Base-by-base conservation (phyloP, 2,113 vertebrate species). In the Pelvicachromis taeniatus region DNA sequence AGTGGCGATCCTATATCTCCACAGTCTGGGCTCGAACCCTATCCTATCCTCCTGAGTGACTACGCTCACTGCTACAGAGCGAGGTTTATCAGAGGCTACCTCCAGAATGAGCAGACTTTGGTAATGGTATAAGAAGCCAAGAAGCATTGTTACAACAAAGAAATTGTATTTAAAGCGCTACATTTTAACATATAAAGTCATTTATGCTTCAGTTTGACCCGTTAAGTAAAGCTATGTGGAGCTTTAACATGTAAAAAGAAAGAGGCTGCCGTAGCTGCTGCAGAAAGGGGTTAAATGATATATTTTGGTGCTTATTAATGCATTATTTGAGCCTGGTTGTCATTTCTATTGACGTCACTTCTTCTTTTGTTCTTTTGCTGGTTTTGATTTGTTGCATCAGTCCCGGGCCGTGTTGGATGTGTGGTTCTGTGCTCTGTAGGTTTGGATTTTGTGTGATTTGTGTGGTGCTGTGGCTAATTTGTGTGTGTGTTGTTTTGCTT, bases 401-500 rank as follows among this genome's bases (percentile, higher is more conserved):
- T 86, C 70, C 78, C 52, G 54, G 87, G 50, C 80, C 54, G 12
- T 93, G 84, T 86, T 84, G 89, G 91, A 89, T 93, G 81, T 94
- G 73, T 93, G 90, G 56, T 84, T 90, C 85, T 90, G 87, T 91
- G 83, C 87, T 86, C 70, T 84, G 68, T 93, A 88, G 90, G 92
- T 92, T 92, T 88, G 85, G 54, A 85, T 77, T 77, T 80, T 78
- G 35, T 70, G 77, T 79, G 23, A 14, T 48, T 77, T 84, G 21
- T 80, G 31, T 61, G 5, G 4, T 89, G 77, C 54, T 63, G 70
- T 90, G 54, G 78, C n/a, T 83, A 29, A 4, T 85, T 75, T 90
- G 50, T 83, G 35, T 81, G 21, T 70, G 65, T 68, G 14, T 17
- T 2, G 2, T 31, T 0, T 19, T 6, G 16, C 56, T 77, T 14